These are phyloP conservation scores for Gymnopithys bicolor DNA, from an alignment of 2,797 vertebrate genomes.

Conservation along the genomic window DNA sequence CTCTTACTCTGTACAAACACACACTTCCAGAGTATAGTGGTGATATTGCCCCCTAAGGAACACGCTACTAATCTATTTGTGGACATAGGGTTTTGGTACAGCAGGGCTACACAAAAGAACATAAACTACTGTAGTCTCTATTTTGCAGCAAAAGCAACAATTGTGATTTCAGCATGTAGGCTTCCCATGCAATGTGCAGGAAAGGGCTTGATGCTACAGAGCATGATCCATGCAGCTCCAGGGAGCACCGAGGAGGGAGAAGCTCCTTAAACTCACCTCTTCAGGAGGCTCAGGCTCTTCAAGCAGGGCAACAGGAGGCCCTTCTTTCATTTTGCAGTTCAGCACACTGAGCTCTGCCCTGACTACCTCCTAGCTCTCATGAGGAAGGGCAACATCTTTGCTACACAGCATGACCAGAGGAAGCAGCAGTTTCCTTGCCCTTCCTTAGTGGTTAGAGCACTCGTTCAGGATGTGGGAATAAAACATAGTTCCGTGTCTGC, in stretches of 20 bases:
- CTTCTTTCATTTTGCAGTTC: neutral
- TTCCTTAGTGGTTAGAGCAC: neutral
- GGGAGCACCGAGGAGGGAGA: fast-evolving
- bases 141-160: neutral
- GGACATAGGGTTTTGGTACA: neutral
- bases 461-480: constrained; percentile 39
- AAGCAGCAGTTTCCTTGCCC: constrained; percentile 48
- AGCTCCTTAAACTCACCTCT: neutral
- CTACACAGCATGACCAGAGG: neutral
- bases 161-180: neutral
- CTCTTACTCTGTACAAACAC: neutral
- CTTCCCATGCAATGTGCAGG: neutral
- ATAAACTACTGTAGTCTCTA: neutral
- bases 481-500: neutral
- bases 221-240: fast-evolving
- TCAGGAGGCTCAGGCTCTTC: neutral
- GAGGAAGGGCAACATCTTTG: neutral
- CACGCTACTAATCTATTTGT: neutral
- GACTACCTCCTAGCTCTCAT: neutral
- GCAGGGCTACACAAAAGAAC: neutral
- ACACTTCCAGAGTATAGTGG: neutral
- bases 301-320: neutral
- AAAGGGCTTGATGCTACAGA: neutral
- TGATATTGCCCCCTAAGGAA: neutral
- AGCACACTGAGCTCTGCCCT: neutral